Evolutionary conservation across 1,140 invertebrate species (phyloP).

Genomic region (Rhyacophila brunnea): DNA sequence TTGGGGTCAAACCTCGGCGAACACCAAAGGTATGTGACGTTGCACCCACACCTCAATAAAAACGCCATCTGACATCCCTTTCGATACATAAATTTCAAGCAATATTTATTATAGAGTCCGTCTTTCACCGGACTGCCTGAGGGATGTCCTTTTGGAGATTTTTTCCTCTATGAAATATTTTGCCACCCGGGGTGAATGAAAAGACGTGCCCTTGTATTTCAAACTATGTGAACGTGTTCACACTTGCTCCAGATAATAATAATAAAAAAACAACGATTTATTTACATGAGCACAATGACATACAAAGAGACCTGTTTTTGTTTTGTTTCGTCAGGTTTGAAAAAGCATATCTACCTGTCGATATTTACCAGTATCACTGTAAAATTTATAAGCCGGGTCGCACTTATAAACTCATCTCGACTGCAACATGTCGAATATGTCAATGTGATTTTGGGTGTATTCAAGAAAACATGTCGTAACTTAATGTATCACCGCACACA

Average conservation of each 20-base stretch:
- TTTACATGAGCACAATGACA: too few relatives aligned
- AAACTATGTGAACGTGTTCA: not conserved
- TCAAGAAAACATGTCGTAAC: too few relatives aligned
- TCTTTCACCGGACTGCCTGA: conserved; percentile 8
- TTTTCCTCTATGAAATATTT: conserved; percentile 18
- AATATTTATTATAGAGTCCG: not conserved
- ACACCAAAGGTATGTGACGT: conserved; percentile 7
- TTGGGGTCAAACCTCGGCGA: conserved; percentile 15
- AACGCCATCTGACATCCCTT: not conserved
- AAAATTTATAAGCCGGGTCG: too few relatives aligned
- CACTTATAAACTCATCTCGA: too few relatives aligned
- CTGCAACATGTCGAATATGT: too few relatives aligned
- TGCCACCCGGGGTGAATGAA: conserved; percentile 23
- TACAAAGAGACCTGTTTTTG: too few relatives aligned
- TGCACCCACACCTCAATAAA: not conserved
- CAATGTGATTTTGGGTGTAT: too few relatives aligned
- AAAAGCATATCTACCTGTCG: too few relatives aligned
- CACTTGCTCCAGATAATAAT: not conserved
- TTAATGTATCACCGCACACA: too few relatives aligned
- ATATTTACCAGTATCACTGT: too few relatives aligned
- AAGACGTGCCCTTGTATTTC: not conserved
- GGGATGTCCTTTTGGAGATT: conserved; percentile 12
- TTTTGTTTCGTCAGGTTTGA: too few relatives aligned
- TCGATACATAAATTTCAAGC: conserved; percentile 17
- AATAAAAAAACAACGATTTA: too few relatives aligned